Base-by-base conservation (phyloP, 1,140 invertebrate genomes). In the Drosophila nigromelanica region DNA sequence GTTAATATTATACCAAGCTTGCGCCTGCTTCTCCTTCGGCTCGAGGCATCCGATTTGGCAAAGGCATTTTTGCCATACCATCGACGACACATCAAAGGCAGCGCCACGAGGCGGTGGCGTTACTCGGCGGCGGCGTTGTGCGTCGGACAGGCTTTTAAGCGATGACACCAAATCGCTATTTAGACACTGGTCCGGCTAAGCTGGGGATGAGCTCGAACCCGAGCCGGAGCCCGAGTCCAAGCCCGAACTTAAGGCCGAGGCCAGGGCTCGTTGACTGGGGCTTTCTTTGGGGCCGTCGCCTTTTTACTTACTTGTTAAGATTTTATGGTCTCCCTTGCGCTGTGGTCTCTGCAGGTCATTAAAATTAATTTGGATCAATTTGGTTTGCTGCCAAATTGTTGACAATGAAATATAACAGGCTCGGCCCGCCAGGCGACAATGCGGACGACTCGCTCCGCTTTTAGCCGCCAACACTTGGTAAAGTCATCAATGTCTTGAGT, bases 281-380 rank as follows among this genome's bases (percentile, higher is more conserved):
- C 43, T 59, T 55, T 58, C 52, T 64, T 70, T 39, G 40, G 12
- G 37, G 35, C 48, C 30, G 61, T 71, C 39, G 67, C 33, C 52
- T 68, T 73, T 62, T 69, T 69, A 67, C 51, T 71, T 59, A 51
- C 78, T 75, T 78, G 81, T 81, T 86, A 71, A 66, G 82, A 66
- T 76, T 86, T 86, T 81, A 86, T 69, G 82, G 69, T 75, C 69
- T 59, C 15, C 66, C 33, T 14, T 76, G 43, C 71, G 52, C 76
- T 85, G 73, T 80, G 76, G 61, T 80, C 81, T 62, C 69, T 52
- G 78, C 76, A 72, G 90, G 86, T 91, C 86, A 91, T 91, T 91
- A 90, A 91, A 91, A 90, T 91, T 91, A 91, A 91, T 91, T 91
- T 90, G 90, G 90, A 81, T 91, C 90, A 91, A 91, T 91, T 91